Evolutionary conservation across 2,888 invertebrate genomes (phyloP).

Genomic region (Labia minor): DNA sequence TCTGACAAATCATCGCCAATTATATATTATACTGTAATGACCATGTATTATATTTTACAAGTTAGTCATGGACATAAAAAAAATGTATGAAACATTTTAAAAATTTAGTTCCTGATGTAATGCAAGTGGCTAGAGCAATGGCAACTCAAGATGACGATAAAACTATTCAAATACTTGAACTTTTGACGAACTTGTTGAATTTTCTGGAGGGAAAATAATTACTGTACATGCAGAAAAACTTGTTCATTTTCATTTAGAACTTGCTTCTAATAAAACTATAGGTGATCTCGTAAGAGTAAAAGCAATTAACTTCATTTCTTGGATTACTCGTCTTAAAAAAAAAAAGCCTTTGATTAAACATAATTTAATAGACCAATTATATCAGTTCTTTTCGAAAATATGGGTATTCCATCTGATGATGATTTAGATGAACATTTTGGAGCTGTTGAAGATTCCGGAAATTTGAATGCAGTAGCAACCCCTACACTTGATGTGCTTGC

Average conservation of each 20-base stretch:
- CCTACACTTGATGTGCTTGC: constrained; percentile 65
- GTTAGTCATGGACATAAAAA: constrained; percentile 52
- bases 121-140: constrained; percentile 51
- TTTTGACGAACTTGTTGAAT: no score
- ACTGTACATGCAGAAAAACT: constrained; percentile 52
- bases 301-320: no score
- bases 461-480: constrained; percentile 55
- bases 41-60: constrained; percentile 54
- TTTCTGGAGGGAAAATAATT: no score
- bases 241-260: constrained; percentile 55
- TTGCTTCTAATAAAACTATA: no score
- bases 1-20: constrained; percentile 39
- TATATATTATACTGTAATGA: constrained; percentile 50
- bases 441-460: constrained; percentile 50
- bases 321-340: constrained; percentile 52
- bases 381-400: constrained; percentile 55
- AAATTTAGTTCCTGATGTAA: constrained; percentile 50
- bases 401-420: constrained; percentile 52
- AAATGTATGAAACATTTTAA: constrained; percentile 47
- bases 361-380: no score
- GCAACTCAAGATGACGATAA: no score
- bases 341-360: no score
- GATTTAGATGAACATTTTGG: constrained; percentile 53
- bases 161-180: constrained; percentile 52
- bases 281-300: no score